Base-by-base conservation (phyloP, 2,888 invertebrate genomes). In the Spilosoma lubricipeda region DNA sequence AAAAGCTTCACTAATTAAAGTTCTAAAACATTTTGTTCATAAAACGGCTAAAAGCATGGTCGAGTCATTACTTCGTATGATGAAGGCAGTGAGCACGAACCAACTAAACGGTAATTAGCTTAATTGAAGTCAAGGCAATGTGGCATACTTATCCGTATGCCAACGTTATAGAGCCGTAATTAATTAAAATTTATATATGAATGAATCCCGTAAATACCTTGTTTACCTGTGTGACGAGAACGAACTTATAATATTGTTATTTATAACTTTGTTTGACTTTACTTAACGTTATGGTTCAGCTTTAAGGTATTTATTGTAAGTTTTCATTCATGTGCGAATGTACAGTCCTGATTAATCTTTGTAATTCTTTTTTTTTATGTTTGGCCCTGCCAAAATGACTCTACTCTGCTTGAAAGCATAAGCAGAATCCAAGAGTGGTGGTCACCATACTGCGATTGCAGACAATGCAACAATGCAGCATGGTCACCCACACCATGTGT, bases 91-190 rank as follows among this genome's bases (percentile, higher is more conserved):
- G 23, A 30, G 45, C 45, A 45, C 67, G 45, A 67, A 64, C 64
- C 39, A 70, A 63, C 59, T 45, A 45, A 42, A 63, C 70, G 33
- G 42, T 70, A 70, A 70, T 70, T 70, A 64, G 64, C 42, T 70
- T 70, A 64, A 64, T 70, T 70, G 63, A 30, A 70, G 42, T 45
- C 42, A 59, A 63, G 63, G 45, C 30, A 63, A 70, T 70, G 11
- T 15, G 30, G 30, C 30, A 30, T 63, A 30, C 63, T 63, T 63
- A 63, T 63, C 15, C 30, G 23, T 70, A 39, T 59, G 30, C 67
- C 11, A 30, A 23, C 45, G 48, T 69, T 67, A 67, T 42, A 30
- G 67, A 67, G 67, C 45, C 45, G 45, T 67, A 30, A 45, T 67
- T 30, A 63, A 18, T 63, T 30, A 30, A 30, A 63, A 63, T 30